Base-by-base conservation (phyloP, 2,113 vertebrate genomes). In the Carollia perspicillata region DNA sequence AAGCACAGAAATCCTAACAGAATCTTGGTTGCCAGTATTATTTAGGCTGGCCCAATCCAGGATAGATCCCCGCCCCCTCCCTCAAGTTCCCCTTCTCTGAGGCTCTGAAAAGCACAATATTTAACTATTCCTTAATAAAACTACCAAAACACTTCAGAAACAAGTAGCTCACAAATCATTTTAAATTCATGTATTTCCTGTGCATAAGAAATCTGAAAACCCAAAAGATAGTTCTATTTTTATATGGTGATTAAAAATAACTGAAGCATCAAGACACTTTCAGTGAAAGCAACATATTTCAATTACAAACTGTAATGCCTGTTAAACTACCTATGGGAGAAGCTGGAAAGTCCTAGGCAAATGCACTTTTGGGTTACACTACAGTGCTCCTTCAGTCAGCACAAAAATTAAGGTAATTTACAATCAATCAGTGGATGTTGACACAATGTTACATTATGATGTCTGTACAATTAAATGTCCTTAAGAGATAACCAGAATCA, bases 191-290 rank as follows among this genome's bases (percentile, higher is more conserved):
- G 98, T 98, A 98, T 98, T 98, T 98, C 96, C 97, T 98, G 97
- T 98, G 98, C 98, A 98, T 98, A 98, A 98, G 96, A 98, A 98
- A 98, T 98, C 98, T 98, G 98, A 98, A 98, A 98, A 97, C 96
- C 98, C 91, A 98, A 92, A 96, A 98, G 97, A 98, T 94, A 97
- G 92, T 97, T 96, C 97, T 97, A 92, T 98, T 98, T 98, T 98
- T 97, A 98, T 97, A 98, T 97, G 98, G 96, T 87, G 30, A 97
- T 98, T 98, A 96, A 97, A 98, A 98, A 97, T 90, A 98, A 98
- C 96, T 97, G 97, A 98, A 98, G 71, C 98, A 98, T 97, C 97
- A 98, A 96, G 97, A 98, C 97, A 97, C 96, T 97, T 98, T 97
- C 96, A 97, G 87, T 97, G 75, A 90, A 98, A 97, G 91, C 95